Evolutionary conservation across 2,113 vertebrate species (phyloP), one percentile per base, ranked within the genome.

Genomic region (Arothron firmamentum): DNA sequence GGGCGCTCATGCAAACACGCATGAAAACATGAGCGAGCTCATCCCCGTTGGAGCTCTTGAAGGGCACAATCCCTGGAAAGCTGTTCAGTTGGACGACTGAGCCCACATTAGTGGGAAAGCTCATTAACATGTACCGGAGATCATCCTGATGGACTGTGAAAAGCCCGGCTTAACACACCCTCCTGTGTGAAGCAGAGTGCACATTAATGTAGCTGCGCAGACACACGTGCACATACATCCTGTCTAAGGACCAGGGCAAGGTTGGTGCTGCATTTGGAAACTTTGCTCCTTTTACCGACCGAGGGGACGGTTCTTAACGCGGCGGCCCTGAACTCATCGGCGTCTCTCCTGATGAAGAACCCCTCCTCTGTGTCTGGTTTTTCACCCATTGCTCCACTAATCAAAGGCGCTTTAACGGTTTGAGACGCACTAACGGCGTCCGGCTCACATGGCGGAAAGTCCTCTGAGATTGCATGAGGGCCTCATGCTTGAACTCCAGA

Each of bases 61-160:
- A 60, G 21, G 58, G 52, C 52, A 68, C 65, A 58, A 77, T 85
- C 83, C 79, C 74, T 82, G 67, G 76, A 84, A 85, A 87, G 83
- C 79, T 78, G 72, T 72, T 71, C 81, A 82, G 74, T 70, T 81
- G 80, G 78, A 81, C 17, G 48, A 69, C 49, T 79, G 68, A 78
- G 57, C 16, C 56, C 74, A 85, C 82, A 80, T 84, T 81, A 85
- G 77, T 56, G 64, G 65, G 59, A 84, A 85, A 88, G 86, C 82
- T 86, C 78, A 86, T 86, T 86, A 86, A 83, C 62, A 80, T 80
- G 50, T 56, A 76, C 74, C 53, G 50, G 65, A 80, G 84, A 86
- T 85, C 75, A 84, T 84, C 76, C 79, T 82, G 82, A 85, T 75
- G 75, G 71, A 71, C 86, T 77, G 84, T 86, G 82, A 85, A 86